Evolutionary conservation across 2,113 vertebrate genomes (phyloP).

Genomic region (Gymnobelideus leadbeateri): DNA sequence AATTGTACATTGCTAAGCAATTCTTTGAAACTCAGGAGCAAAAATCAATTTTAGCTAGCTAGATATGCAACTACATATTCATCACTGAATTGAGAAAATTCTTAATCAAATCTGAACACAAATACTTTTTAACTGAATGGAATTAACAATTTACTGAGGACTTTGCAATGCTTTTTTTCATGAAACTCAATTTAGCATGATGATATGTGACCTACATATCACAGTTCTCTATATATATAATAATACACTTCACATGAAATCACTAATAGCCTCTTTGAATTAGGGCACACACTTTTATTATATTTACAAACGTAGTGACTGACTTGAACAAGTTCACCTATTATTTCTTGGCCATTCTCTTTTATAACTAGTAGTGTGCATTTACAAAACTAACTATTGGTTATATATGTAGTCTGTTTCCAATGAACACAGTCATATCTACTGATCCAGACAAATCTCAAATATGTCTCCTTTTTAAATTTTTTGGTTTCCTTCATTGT

Average conservation of each 20-base stretch:
- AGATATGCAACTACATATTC: slow-evolving; percentile 45
- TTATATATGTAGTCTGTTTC: no score
- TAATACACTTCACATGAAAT: background rate
- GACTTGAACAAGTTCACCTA: background rate
- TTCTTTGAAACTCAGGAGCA: slow-evolving; percentile 62
- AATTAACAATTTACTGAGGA: slow-evolving; percentile 19
- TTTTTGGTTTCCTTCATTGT: no score
- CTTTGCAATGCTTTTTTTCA: slow-evolving; percentile 32
- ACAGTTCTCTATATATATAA: background rate
- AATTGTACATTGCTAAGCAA: slow-evolving; percentile 51
- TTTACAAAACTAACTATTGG: background rate
- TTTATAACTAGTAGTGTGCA: background rate
- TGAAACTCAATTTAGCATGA: slow-evolving; percentile 29
- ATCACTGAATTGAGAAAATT: slow-evolving; percentile 57
- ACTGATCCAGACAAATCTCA: no score
- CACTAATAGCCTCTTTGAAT: background rate
- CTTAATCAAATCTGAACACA: slow-evolving; percentile 34
- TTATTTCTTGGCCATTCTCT: background rate
- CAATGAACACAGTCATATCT: no score
- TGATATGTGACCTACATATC: background rate
- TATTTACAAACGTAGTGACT: background rate
- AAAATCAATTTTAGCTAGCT: slow-evolving; percentile 50
- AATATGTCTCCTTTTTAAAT: no score
- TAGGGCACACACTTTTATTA: background rate
- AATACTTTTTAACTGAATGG: slow-evolving; percentile 24